Conservation (phyloP, 1,140 invertebrate species). For the Coelopa frigida region DNA sequence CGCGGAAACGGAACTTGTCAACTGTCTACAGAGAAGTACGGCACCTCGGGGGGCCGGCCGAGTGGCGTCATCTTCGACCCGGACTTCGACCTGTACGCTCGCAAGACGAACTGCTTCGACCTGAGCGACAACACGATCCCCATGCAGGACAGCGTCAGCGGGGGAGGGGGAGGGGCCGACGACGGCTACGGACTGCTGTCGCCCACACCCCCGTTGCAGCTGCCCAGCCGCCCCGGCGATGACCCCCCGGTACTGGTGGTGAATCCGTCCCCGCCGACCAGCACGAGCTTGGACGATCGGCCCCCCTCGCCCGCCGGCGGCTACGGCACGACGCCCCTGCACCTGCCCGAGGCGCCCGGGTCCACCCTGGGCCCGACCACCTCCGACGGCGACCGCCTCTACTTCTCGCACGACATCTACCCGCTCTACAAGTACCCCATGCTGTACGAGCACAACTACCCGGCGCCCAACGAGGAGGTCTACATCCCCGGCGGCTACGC, state of each 20-base stretch:
- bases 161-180: slow-evolving; percentile 9
- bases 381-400: slow-evolving; percentile 30
- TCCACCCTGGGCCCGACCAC: slow-evolving; percentile 13
- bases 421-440: slow-evolving; percentile 40
- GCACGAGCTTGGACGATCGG: slow-evolving; percentile 6
- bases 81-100: slow-evolving; percentile 57
- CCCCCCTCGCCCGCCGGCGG: slow-evolving; percentile 1
- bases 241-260: slow-evolving; percentile 32
- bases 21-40: slow-evolving; percentile 46
- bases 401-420: slow-evolving; percentile 41
- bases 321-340: slow-evolving; percentile 1
- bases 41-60: slow-evolving; percentile 42
- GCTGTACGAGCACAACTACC: slow-evolving; percentile 41
- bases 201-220: slow-evolving; percentile 25
- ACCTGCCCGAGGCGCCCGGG: slow-evolving; percentile 4
- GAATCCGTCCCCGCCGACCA: slow-evolving; percentile 34
- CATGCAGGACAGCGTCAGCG: slow-evolving; percentile 23
- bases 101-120: slow-evolving; percentile 48
- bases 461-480: slow-evolving; percentile 35
- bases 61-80: slow-evolving; percentile 47
- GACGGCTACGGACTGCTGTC: slow-evolving; percentile 9
- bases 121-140: slow-evolving; percentile 36
- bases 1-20: slow-evolving; percentile 58
- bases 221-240: slow-evolving; percentile 32
- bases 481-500: slow-evolving; percentile 40